phyloP scores from a whole-genome alignment of 2,113 vertebrate genomes.

The Antidorcas marsupialis region DNA sequence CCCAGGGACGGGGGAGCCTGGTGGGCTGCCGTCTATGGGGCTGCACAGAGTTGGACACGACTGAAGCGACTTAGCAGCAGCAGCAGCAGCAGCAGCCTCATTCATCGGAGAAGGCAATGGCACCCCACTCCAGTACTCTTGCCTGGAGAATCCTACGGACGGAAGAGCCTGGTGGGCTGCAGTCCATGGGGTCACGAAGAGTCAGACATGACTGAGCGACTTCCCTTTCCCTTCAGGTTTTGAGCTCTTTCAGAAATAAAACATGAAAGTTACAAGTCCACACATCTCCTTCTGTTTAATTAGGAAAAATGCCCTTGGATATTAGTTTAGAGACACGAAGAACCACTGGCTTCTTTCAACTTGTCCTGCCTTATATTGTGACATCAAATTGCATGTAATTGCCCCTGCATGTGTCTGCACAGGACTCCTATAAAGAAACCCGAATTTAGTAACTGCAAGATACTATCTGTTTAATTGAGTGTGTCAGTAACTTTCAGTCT shows the following conservation, averaged over 20 bases:
- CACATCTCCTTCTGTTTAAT: neutral
- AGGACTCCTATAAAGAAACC: neutral
- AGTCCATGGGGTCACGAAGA: no score
- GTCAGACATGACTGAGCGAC: no score
- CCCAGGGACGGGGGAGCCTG: no score
- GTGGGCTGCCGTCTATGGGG: no score
- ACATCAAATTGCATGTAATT: neutral
- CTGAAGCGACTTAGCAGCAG: no score
- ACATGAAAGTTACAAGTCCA: neutral
- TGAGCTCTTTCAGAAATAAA: neutral
- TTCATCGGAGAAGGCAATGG: no score
- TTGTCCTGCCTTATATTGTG: neutral
- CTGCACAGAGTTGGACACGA: accelerated
- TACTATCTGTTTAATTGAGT: neutral
- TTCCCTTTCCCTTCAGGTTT: neutral
- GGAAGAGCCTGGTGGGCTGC: no score
- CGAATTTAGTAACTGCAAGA: neutral
- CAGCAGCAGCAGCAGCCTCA: no score
- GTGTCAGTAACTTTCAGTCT: neutral
- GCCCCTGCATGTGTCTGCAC: neutral
- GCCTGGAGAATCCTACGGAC: no score
- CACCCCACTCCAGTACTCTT: no score
- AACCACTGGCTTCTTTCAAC: neutral
- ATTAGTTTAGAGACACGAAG: neutral
- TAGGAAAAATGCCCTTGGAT: neutral